A percentile compares a stretch with the other conserved stretches of the same genome.
Conservation (phyloP, 2,797 vertebrate species). For the Hypotaenidia philippensis region DNA sequence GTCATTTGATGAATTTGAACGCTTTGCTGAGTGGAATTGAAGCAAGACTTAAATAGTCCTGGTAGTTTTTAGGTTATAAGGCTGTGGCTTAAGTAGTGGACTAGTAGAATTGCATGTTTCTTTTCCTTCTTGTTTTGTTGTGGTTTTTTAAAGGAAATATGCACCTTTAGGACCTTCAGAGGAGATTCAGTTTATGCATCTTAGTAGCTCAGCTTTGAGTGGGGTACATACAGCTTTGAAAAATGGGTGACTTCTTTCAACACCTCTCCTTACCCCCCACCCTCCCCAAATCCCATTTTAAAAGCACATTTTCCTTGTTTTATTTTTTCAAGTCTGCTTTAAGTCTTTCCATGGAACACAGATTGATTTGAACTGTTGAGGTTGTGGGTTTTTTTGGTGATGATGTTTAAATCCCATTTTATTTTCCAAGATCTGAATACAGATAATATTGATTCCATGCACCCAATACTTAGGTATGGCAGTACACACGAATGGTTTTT, state of each 20-base stretch:
- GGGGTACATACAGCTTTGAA: background rate
- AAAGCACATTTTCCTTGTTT: background rate
- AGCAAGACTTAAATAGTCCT: background rate
- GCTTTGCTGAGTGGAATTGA: background rate
- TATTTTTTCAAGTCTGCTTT: background rate
- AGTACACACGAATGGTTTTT: background rate
- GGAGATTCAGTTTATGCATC: background rate
- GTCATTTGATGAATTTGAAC: background rate
- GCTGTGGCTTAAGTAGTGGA: background rate
- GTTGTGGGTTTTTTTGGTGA: background rate
- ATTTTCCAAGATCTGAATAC: background rate
- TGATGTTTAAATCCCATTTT: background rate
- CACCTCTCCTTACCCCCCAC: background rate
- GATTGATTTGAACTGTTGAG: background rate
- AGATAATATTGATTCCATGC: background rate
- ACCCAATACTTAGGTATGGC: background rate
- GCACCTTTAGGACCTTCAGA: background rate
- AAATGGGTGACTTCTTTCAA: background rate
- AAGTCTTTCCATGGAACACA: background rate
- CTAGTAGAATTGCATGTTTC: background rate
- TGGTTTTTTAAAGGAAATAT: background rate
- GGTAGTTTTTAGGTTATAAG: background rate
- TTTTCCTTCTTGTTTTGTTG: background rate
- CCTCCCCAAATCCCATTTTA: background rate
- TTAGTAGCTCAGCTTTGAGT: background rate